A percentile compares a stretch with the other conserved stretches of the same genome.
These are phyloP conservation scores for Chloroceryle aenea DNA, from an alignment of 2,113 vertebrate species.

Conservation along the genomic window DNA sequence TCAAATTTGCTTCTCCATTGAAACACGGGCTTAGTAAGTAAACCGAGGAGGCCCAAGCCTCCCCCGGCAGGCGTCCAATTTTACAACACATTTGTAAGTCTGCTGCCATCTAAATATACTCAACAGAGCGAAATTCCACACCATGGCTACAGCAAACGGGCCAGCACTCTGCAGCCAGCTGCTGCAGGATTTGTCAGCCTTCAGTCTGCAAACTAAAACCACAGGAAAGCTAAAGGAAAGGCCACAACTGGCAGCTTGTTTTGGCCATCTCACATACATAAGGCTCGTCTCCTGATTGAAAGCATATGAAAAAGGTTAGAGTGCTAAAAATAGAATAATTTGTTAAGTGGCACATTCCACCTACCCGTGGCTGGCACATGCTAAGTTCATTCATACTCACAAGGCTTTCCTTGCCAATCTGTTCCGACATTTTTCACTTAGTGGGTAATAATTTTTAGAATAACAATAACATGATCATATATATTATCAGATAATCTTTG, in stretches of 20 bases:
- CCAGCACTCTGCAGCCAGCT: constrained; percentile 23
- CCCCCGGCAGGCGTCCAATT: constrained; percentile 57
- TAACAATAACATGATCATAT: background rate
- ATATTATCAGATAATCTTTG: background rate
- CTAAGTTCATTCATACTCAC: constrained; percentile 48
- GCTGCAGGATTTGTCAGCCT: background rate
- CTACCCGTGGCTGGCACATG: constrained; percentile 19
- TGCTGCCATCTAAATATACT: constrained; percentile 77
- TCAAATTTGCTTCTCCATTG: constrained; percentile 62
- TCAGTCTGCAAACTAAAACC: constrained; percentile 11
- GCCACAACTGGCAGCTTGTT: constrained; percentile 23
- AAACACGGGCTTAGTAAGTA: constrained; percentile 64
- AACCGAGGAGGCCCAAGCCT: constrained; percentile 55
- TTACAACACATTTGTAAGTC: constrained; percentile 68
- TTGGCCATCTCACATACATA: background rate
- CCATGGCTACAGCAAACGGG: constrained; percentile 50
- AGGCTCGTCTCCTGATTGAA: constrained; percentile 17
- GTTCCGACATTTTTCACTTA: background rate
- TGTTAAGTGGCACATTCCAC: constrained; percentile 53
- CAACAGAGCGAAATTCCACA: constrained; percentile 78
- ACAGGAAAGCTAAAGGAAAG: constrained; percentile 37
- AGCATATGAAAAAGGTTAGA: constrained; percentile 13
- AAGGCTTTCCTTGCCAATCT: background rate
- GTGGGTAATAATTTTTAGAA: background rate
- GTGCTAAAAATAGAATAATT: constrained; percentile 61